These are phyloP conservation scores for Folsomia manolachei DNA, from an alignment of 2,888 invertebrate species.

Conservation along the genomic window DNA sequence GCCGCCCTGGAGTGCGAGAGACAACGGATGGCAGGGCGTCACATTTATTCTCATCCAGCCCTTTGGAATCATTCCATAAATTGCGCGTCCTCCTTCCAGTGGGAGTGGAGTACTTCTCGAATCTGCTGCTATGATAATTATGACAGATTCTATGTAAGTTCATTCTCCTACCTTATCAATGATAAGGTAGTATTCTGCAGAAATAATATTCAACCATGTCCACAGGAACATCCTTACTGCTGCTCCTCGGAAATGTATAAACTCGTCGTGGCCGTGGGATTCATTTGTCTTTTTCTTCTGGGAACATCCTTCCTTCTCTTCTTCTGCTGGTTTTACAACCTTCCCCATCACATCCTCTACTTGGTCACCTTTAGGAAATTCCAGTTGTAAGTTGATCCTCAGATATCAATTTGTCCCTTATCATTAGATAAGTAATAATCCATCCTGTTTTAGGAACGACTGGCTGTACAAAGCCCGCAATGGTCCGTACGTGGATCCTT, in stretches of 20 bases:
- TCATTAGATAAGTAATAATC: not conserved
- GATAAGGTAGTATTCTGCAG: not conserved
- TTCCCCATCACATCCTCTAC: slow-evolving; percentile 44
- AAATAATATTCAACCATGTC: too few species aligned
- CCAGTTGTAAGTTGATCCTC: slow-evolving; percentile 29
- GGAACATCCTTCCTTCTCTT: slow-evolving; percentile 38
- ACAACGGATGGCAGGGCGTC: not conserved
- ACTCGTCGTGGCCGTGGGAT: slow-evolving; percentile 44
- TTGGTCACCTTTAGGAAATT: slow-evolving; percentile 43
- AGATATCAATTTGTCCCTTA: not conserved
- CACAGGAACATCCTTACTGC: slow-evolving; percentile 39
- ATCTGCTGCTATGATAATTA: slow-evolving; percentile 46
- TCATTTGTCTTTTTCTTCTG: slow-evolving; percentile 41
- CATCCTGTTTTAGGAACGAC: slow-evolving; percentile 35
- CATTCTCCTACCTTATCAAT: not conserved
- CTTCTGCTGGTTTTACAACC: slow-evolving; percentile 46
- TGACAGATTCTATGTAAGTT: slow-evolving; percentile 30
- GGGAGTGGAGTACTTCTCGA: slow-evolving; percentile 47
- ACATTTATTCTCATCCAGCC: not conserved
- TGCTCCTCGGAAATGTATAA: slow-evolving; percentile 48
- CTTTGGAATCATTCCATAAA: slow-evolving; percentile 38
- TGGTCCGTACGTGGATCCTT: slow-evolving; percentile 48
- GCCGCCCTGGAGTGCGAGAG: not conserved
- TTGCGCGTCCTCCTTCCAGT: slow-evolving; percentile 43
- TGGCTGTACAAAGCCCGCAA: slow-evolving; percentile 38